Conservation (phyloP, 1,140 invertebrate genomes). For the Leptonema lineaticorne region DNA sequence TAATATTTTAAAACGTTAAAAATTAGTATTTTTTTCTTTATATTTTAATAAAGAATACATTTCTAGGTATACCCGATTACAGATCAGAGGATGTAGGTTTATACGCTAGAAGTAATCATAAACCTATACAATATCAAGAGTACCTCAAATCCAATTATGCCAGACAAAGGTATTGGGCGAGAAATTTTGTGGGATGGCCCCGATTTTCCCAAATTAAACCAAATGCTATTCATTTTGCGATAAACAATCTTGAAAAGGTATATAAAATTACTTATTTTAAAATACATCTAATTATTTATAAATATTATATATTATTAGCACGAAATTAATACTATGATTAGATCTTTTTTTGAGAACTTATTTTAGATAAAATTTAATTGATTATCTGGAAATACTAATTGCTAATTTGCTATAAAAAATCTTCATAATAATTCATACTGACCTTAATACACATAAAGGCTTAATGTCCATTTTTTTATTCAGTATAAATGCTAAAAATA, state of each 20-base stretch:
- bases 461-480: no score
- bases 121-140: slow-evolving; percentile 82
- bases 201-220: slow-evolving; percentile 69
- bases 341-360: neutral
- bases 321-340: neutral
- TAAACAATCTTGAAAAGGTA: slow-evolving; percentile 66
- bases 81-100: slow-evolving; percentile 90
- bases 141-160: slow-evolving; percentile 73
- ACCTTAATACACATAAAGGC: no score
- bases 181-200: slow-evolving; percentile 93
- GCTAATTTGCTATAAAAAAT: no score
- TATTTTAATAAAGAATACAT: slow-evolving; percentile 15
- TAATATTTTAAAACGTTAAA: slow-evolving; percentile 40
- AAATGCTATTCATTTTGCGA: slow-evolving; percentile 64
- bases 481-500: no score
- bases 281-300: neutral
- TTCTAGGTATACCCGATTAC: slow-evolving; percentile 88
- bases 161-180: slow-evolving; percentile 90
- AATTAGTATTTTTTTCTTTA: neutral
- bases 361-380: no score
- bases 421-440: no score
- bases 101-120: slow-evolving; percentile 79
- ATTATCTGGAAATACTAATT: no score
- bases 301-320: neutral
- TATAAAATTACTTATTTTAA: neutral